phyloP scores from a whole-genome alignment of 1,140 invertebrate genomes.

The Drosophila athabasca region DNA sequence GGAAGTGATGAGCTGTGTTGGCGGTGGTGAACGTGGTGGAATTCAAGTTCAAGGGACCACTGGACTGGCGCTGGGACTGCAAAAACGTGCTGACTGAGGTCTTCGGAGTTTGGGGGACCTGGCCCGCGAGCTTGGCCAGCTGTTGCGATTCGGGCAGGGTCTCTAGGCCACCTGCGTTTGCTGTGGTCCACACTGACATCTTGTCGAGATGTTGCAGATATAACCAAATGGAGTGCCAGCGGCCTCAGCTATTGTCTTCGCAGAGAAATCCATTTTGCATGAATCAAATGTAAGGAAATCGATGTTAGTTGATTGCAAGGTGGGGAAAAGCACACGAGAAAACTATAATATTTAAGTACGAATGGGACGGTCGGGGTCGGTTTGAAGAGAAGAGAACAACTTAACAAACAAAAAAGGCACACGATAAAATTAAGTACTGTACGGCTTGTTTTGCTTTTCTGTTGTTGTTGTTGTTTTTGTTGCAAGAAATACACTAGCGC shows the following conservation, averaged over 20 bases:
- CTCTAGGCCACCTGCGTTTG: slow-evolving; percentile 82
- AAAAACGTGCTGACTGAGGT: too few relatives aligned
- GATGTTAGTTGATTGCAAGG: slow-evolving; percentile 3
- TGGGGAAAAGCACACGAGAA: slow-evolving; percentile 16
- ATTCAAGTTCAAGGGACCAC: slow-evolving; percentile 7
- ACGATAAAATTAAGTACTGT: slow-evolving; percentile 13
- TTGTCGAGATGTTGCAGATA: slow-evolving; percentile 19
- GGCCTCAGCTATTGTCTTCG: slow-evolving; percentile 36
- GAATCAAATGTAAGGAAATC: slow-evolving; percentile 21
- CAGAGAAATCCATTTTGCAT: slow-evolving; percentile 53
- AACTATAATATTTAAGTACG: slow-evolving; percentile 54
- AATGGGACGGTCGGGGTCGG: slow-evolving; percentile 26
- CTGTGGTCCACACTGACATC: slow-evolving; percentile 85
- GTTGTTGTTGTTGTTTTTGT: too few relatives aligned
- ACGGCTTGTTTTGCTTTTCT: slow-evolving; percentile 26
- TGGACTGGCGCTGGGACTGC: background rate
- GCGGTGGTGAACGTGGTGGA: slow-evolving; percentile 21
- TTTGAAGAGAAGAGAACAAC: slow-evolving; percentile 14
- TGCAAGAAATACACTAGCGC: too few relatives aligned
- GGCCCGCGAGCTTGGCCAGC: too few relatives aligned
- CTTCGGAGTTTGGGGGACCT: too few relatives aligned
- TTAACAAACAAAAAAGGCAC: slow-evolving; percentile 43
- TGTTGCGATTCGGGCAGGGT: slow-evolving; percentile 39
- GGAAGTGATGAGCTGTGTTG: slow-evolving; percentile 58
- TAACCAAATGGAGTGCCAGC: background rate